Base-by-base conservation (phyloP, 2,797 vertebrate genomes). In the Lerista edwardsae region DNA sequence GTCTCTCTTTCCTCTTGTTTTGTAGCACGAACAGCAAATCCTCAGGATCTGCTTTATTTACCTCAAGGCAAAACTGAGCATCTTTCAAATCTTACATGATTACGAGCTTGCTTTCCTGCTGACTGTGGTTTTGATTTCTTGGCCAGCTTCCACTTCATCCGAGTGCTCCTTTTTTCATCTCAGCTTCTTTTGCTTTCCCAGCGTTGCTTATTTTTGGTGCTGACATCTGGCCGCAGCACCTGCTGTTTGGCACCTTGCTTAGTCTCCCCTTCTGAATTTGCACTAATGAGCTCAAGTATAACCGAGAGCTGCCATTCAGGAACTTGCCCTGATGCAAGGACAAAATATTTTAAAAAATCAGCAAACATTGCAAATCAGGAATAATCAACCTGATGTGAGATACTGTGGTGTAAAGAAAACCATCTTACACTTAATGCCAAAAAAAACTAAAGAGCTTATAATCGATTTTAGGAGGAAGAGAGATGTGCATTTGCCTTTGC, bases 61-160 rank as follows among this genome's bases (percentile, higher is more conserved):
- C 29, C 55, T 59, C 64, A 8, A 15, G 74, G 71, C 19, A 41
- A 55, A 64, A 71, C 1, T 14, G 6, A 23, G 6, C 34, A 0
- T 6, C 29, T 27, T 72, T 64, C 15, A 41, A 44, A 65, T 31
- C 47, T 75, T 74, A 3, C 11, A 1, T 29, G 0, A 10, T 59
- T 69, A 36, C 15, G 17, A 47, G 1, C 14, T 15, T 4, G 23
- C 0, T 71, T 81, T 5, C 0, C 27, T 21, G 3, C 2, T 41
- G 25, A n/a, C 55, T 0, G 29, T 10, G 10, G n/a, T 14, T 25
- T 68, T 36, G 41, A 17, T 75, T 27, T 61, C n/a, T 27, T 9
- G 2, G 6, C 12, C 34, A 27, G 21, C 11, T 29, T 57, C 25
- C 8, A 59, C 25, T 71, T 65, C 6, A 25, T 5, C 55, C 0